phyloP scores from a whole-genome alignment of 2,113 vertebrate species.

The Grantiella picta region DNA sequence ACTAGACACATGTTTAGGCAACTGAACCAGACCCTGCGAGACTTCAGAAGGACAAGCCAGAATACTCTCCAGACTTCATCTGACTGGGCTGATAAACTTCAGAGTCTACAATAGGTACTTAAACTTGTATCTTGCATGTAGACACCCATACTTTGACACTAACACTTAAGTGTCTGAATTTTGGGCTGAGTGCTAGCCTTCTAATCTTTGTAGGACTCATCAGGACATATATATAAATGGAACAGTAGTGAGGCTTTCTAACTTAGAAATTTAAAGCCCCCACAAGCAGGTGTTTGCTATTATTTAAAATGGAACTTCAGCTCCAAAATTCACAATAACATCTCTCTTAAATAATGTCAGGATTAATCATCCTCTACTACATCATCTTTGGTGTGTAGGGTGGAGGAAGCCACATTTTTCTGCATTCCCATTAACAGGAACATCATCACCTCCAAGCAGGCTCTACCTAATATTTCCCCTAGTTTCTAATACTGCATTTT shows the following conservation, averaged over 20 bases:
- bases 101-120: not conserved
- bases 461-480: not conserved
- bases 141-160: not conserved
- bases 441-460: not conserved
- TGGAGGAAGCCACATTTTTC: not conserved
- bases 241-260: not conserved
- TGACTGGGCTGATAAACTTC: not conserved
- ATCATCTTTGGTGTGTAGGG: not conserved
- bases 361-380: not conserved
- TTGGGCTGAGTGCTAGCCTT: not conserved
- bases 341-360: not conserved
- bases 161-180: not conserved
- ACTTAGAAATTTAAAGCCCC: not conserved
- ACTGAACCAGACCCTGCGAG: not conserved
- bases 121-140: not conserved
- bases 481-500: not conserved
- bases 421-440: not conserved
- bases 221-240: not conserved
- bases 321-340: not conserved
- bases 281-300: not conserved
- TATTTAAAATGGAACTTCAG: not conserved
- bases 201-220: not conserved
- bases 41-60: not conserved
- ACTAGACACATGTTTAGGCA: not conserved
- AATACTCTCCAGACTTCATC: not conserved